Evolutionary conservation across 2,888 invertebrate species (phyloP).

Genomic region (Platypus cylindrus): DNA sequence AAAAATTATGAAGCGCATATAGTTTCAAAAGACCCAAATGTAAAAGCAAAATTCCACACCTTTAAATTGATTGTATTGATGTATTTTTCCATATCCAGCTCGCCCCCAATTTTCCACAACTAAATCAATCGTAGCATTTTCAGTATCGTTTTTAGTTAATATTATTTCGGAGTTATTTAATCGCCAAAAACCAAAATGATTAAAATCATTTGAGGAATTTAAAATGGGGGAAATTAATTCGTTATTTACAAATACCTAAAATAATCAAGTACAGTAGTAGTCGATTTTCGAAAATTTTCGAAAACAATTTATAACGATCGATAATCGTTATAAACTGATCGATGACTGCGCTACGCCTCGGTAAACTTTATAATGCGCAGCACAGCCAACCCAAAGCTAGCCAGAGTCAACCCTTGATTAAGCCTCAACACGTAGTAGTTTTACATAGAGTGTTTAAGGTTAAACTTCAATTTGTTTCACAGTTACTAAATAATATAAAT

Average conservation of each 20-base stretch:
- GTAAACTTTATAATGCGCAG: too few relatives aligned
- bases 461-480: too few relatives aligned
- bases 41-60: slow-evolving; percentile 19
- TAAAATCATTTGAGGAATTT: slow-evolving; percentile 22
- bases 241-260: slow-evolving; percentile 33
- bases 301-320: too few relatives aligned
- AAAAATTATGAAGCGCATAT: slow-evolving; percentile 1
- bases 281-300: too few relatives aligned
- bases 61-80: slow-evolving; percentile 33
- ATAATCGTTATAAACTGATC: too few relatives aligned
- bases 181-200: slow-evolving; percentile 36
- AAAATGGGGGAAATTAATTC: slow-evolving; percentile 27
- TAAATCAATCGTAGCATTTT: slow-evolving; percentile 31
- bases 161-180: slow-evolving; percentile 23
- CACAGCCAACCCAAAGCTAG: too few relatives aligned
- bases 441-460: too few relatives aligned
- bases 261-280: too few relatives aligned
- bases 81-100: slow-evolving; percentile 40
- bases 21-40: not conserved
- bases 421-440: too few relatives aligned
- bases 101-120: slow-evolving; percentile 71
- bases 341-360: too few relatives aligned
- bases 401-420: too few relatives aligned
- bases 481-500: too few relatives aligned
- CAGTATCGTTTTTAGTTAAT: slow-evolving; percentile 18